phyloP scores from a whole-genome alignment of 2,113 vertebrate species.

The Salminus brasiliensis region DNA sequence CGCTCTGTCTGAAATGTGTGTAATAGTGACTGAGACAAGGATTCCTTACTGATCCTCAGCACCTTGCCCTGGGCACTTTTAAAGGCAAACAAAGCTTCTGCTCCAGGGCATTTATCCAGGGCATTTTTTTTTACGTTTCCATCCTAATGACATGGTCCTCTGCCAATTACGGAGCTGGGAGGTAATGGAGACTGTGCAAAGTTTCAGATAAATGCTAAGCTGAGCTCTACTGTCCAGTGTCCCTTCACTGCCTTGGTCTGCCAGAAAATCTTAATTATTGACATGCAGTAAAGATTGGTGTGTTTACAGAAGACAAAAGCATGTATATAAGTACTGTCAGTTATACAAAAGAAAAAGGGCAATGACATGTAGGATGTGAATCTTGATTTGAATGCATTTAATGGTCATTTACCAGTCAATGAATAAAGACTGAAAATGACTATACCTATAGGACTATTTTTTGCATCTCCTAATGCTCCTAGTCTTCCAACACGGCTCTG shows the following conservation, averaged over 20 bases:
- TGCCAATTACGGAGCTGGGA: not conserved
- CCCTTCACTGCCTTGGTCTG: not conserved
- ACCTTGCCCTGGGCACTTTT: slow-evolving; percentile 14
- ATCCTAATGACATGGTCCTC: slow-evolving; percentile 16
- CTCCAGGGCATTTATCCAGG: slow-evolving; percentile 13
- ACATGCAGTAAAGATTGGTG: too few species aligned
- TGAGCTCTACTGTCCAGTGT: not conserved
- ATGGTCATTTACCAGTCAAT: too few species aligned
- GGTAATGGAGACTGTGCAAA: not conserved
- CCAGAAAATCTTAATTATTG: not conserved
- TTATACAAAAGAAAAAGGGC: too few species aligned
- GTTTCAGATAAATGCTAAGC: not conserved
- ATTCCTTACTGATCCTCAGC: not conserved
- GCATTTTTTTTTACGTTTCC: not conserved
- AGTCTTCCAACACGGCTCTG: too few species aligned
- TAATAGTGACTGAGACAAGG: not conserved
- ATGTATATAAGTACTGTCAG: too few species aligned
- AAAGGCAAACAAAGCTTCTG: slow-evolving; percentile 5
- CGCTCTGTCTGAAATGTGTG: not conserved
- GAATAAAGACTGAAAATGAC: too few species aligned
- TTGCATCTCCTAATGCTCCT: too few species aligned
- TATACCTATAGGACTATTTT: too few species aligned
- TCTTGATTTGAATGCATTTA: too few species aligned
- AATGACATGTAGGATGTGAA: too few species aligned
- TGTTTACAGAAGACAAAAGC: too few species aligned